Conservation (phyloP, 2,113 vertebrate genomes). For the Dunckerocampus dactyliophorus region DNA sequence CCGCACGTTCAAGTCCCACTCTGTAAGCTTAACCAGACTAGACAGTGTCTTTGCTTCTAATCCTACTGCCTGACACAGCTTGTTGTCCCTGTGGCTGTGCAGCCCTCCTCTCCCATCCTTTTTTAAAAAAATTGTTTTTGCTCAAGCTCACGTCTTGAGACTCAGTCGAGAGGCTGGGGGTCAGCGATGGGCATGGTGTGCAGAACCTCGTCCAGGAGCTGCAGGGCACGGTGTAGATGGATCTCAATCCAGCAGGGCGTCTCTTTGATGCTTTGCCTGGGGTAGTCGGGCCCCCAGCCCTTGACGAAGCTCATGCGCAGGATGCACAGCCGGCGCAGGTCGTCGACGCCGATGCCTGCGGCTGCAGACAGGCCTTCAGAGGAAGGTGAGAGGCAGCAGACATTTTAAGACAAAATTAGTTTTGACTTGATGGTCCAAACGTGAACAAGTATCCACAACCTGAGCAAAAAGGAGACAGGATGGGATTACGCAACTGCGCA, state of each 20-base stretch:
- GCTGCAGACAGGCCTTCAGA: constrained; percentile 86
- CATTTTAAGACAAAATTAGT: not conserved
- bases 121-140: constrained; percentile 21
- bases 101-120: constrained; percentile 32
- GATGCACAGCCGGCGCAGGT: constrained; percentile 92
- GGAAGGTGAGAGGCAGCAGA: not conserved
- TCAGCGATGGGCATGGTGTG: constrained; percentile 99
- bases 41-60: constrained; percentile 24
- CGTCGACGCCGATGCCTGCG: constrained; percentile 92
- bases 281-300: constrained; percentile 97
- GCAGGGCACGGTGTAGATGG: constrained; percentile 91
- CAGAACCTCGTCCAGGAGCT: constrained; percentile 95
- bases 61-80: constrained; percentile 15
- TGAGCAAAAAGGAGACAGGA: too few relatives aligned
- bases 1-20: constrained; percentile 19
- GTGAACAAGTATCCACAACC: too few relatives aligned
- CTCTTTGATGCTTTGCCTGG: constrained; percentile 95
- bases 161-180: constrained; percentile 92
- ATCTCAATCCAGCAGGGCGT: constrained; percentile 98
- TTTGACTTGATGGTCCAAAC: not conserved
- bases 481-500: too few relatives aligned
- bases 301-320: constrained; percentile 98
- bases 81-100: constrained; percentile 17
- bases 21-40: constrained; percentile 12
- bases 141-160: constrained; percentile 31